A percentile compares a stretch with the other conserved stretches of the same genome.
These are phyloP conservation scores for Teinopalpus imperialis DNA, from an alignment of 2,888 invertebrate species.

Conservation along the genomic window DNA sequence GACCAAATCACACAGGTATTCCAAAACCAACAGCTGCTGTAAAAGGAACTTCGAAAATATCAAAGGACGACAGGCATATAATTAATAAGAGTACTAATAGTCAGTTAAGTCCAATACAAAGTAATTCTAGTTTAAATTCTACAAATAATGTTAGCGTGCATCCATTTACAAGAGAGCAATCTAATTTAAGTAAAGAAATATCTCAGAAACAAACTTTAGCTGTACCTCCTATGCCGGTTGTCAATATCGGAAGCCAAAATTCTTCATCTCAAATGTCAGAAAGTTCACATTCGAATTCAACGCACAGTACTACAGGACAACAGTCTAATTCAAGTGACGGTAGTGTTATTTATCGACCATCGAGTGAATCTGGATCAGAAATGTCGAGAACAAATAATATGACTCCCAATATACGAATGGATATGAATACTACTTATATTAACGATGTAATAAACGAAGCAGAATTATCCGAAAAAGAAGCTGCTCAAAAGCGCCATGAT, in stretches of 20 bases:
- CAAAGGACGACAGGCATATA: conserved; percentile 80
- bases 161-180: conserved; percentile 75
- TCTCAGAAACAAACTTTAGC: conserved; percentile 80
- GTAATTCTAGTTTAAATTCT: conserved; percentile 81
- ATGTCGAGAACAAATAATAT: conserved; percentile 68
- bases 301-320: conserved; percentile 84
- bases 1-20: conserved; percentile 83
- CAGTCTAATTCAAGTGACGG: conserved; percentile 88
- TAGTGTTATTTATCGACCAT: conserved; percentile 88
- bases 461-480: conserved; percentile 74
- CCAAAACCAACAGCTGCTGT: conserved; percentile 96
- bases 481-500: conserved; percentile 61
- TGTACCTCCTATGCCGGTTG: conserved; percentile 89
- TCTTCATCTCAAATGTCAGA: conserved; percentile 83
- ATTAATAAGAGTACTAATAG: conserved; percentile 80
- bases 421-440: conserved; percentile 77
- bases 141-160: conserved; percentile 73
- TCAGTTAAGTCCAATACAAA: conserved; percentile 81
- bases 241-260: conserved; percentile 52
- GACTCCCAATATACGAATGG: conserved; percentile 75
- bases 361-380: conserved; percentile 87
- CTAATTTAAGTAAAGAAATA: conserved; percentile 75
- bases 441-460: conserved; percentile 80
- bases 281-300: conserved; percentile 83
- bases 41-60: conserved; percentile 92